Evolutionary conservation across 2,797 vertebrate species (phyloP), one percentile per base, ranked within the genome.

Genomic region (Periophthalmus magnuspinnatus): DNA sequence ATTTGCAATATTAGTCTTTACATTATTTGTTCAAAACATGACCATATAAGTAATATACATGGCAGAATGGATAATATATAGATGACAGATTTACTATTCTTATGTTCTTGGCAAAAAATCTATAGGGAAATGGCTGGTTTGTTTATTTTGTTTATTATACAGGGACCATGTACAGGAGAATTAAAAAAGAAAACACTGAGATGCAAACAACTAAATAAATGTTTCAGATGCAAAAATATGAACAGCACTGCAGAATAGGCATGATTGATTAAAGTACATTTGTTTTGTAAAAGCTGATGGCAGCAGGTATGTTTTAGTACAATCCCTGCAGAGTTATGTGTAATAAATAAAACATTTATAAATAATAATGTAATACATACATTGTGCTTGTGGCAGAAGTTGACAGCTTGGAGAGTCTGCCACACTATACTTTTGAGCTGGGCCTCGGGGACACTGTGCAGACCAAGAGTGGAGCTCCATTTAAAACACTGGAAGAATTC

Each of bases 371-470:
- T 22, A 32, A 64, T 74, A 90, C 93, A 88, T 57, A 94, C 94
- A 0, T 93, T 96, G 90, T 98, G 96, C 75, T 95, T 96, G 80
- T 99, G 97, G 86, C 97, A 99, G 87, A 98, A 99, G 91, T 96
- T 97, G n/a, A 99, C 95, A 1, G 96, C 97, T 83, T 99, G 96
- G 41, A 99, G 92, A 0, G 95, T 99, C 82, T 99, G 97, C 96
- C 97, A 99, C 52, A 93, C 94, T 52, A 98, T 97, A 77, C 94
- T 98, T 81, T 95, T 99, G 88, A 97, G 93, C 14, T 97, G 95
- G 68, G 93, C 90, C 81, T 97, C 96, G 0, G 96, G 96, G 5
- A 96, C 92, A 74, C 97, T 98, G 82, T 71, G 70, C 55, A 80
- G 56, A 57, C 68, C 63, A 70, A 48, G 50, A 67, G 21, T 0